These are phyloP conservation scores for Hartigia nigra DNA, from an alignment of 2,888 invertebrate genomes.

Conservation along the genomic window DNA sequence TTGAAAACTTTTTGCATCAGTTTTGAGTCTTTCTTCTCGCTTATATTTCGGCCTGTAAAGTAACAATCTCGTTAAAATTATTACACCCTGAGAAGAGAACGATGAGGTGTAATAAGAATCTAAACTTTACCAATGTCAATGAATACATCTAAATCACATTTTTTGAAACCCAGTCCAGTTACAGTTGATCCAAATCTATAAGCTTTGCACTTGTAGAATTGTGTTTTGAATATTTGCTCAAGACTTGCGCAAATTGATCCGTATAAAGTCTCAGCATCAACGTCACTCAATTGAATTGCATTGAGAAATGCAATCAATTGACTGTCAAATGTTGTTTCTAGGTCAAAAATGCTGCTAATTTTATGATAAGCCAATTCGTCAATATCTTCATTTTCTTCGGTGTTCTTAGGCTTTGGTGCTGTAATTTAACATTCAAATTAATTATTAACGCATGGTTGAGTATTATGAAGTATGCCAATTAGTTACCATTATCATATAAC, in stretches of 20 bases:
- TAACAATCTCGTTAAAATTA: conserved; percentile 12
- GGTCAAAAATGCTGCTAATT: conserved; percentile 42
- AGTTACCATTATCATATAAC: conserved; percentile 28
- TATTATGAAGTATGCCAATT: neutral
- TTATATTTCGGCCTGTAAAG: conserved; percentile 35
- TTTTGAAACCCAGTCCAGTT: conserved; percentile 76
- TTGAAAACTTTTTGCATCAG: conserved; percentile 50
- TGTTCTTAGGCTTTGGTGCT: conserved; percentile 15
- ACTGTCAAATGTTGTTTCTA: conserved; percentile 41
- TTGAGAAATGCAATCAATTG: conserved; percentile 49
- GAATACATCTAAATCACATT: conserved; percentile 81
- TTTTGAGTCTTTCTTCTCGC: conserved; percentile 21
- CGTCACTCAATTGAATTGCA: conserved; percentile 38
- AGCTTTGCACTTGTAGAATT: conserved; percentile 59
- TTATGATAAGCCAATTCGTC: conserved; percentile 37
- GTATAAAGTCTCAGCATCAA: conserved; percentile 44
- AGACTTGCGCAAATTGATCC: conserved; percentile 43
- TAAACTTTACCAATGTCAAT: conserved; percentile 66
- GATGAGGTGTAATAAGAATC: neutral
- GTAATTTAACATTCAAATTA: neutral
- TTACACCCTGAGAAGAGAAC: neutral
- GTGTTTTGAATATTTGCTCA: conserved; percentile 37
- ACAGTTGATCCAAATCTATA: conserved; percentile 80
- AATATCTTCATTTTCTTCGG: conserved; percentile 17
- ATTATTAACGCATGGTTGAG: conserved; percentile 17